phyloP scores from a whole-genome alignment of 1,140 invertebrate genomes.

The Temnothorax longispinosus region DNA sequence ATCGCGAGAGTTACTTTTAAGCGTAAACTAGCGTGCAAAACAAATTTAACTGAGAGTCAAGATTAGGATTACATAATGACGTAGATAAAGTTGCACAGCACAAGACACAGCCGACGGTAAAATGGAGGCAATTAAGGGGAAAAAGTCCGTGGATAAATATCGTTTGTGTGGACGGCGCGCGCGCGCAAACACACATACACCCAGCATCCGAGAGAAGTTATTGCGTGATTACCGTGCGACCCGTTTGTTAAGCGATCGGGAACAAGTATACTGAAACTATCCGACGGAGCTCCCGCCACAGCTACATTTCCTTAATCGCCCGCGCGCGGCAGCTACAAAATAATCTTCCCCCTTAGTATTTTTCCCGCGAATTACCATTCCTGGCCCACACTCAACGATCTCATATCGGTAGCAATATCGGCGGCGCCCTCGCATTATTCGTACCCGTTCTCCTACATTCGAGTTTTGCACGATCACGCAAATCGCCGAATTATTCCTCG shows the following conservation, averaged over 20 bases:
- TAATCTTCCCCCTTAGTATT: slow-evolving; percentile 66
- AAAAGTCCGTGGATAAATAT: slow-evolving; percentile 21
- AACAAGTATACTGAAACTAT: slow-evolving; percentile 18
- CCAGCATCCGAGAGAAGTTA: slow-evolving; percentile 15
- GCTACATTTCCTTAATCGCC: slow-evolving; percentile 53
- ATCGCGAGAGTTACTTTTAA: not conserved
- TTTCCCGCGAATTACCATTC: slow-evolving; percentile 67
- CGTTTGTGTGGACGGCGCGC: not conserved
- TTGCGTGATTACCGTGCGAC: slow-evolving; percentile 34
- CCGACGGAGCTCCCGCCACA: not conserved
- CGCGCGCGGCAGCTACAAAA: slow-evolving; percentile 45
- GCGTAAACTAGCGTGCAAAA: not conserved
- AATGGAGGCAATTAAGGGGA: not conserved
- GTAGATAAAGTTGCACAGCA: slow-evolving; percentile 1
- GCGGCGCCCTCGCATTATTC: slow-evolving; percentile 55
- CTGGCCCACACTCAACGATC: slow-evolving; percentile 70
- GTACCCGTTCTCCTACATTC: slow-evolving; percentile 12
- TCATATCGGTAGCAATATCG: slow-evolving; percentile 71
- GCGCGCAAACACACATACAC: not conserved
- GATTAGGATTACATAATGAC: not conserved
- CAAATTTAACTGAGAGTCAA: not conserved
- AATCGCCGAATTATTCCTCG: slow-evolving; percentile 72
- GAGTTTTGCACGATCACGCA: slow-evolving; percentile 69
- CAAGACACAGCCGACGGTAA: not conserved
- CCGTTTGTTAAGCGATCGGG: slow-evolving; percentile 46